Conservation (phyloP, 2,797 vertebrate genomes). For the Carapus acus region DNA sequence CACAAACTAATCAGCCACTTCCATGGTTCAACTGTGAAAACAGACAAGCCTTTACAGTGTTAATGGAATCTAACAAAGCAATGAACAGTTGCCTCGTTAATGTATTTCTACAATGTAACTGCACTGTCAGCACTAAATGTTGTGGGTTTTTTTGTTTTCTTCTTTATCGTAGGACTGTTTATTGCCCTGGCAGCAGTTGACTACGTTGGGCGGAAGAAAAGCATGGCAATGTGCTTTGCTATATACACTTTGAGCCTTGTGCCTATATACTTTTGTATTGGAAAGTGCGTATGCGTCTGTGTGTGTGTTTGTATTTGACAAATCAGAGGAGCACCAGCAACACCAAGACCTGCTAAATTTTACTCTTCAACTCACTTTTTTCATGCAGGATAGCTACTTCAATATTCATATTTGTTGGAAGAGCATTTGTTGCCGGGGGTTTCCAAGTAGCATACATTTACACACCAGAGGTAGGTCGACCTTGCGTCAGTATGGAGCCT, state of each 20-base stretch:
- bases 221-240: slow-evolving; percentile 81
- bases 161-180: slow-evolving; percentile 73
- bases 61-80: background rate
- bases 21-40: too few species aligned
- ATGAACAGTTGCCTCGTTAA: too few species aligned
- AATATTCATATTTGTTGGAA: slow-evolving; percentile 84
- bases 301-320: background rate
- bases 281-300: slow-evolving; percentile 68
- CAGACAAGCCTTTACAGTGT: too few species aligned
- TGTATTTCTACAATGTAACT: too few species aligned
- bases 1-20: too few species aligned
- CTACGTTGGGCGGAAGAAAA: slow-evolving; percentile 85
- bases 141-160: background rate
- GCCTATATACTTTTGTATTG: slow-evolving; percentile 80
- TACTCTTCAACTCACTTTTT: too few species aligned
- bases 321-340: too few species aligned
- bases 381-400: slow-evolving; percentile 69
- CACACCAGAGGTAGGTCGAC: slow-evolving; percentile 87
- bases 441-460: slow-evolving; percentile 89
- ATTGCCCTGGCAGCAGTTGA: slow-evolving; percentile 79
- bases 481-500: too few species aligned
- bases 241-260: slow-evolving; percentile 80
- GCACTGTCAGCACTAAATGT: background rate
- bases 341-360: too few species aligned
- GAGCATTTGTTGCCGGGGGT: slow-evolving; percentile 86